A percentile compares a stretch with the other conserved stretches of the same genome.
Conservation (phyloP, 2,113 vertebrate genomes). For the Caranx ignobilis region DNA sequence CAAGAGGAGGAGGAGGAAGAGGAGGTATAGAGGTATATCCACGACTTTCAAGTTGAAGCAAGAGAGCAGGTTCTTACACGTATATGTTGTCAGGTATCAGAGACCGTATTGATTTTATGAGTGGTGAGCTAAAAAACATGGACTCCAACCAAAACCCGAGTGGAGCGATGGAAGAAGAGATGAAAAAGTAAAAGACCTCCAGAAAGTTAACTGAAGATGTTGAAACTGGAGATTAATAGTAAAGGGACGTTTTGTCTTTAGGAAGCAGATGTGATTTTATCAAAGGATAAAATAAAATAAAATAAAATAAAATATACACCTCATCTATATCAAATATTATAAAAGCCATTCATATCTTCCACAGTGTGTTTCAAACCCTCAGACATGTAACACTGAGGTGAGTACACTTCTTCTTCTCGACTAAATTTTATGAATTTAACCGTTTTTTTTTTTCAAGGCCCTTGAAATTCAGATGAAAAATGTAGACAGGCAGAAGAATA, state of each 20-base stretch:
- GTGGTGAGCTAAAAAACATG: constrained; percentile 11
- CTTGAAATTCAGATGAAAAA: background rate
- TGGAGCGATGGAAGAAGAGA: background rate
- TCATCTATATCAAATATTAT: background rate
- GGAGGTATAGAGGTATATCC: constrained; percentile 13
- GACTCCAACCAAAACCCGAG: background rate
- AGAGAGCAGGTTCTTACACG: constrained; percentile 9
- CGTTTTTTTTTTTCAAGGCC: background rate
- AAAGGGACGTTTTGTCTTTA: background rate
- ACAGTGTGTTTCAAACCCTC: background rate
- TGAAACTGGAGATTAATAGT: background rate
- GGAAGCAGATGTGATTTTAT: background rate
- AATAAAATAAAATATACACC: background rate
- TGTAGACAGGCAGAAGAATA: background rate
- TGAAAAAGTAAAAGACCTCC: background rate
- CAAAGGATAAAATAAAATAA: background rate
- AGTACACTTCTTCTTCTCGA: background rate
- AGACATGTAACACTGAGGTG: background rate
- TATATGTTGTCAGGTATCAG: constrained; percentile 14
- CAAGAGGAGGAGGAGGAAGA: constrained; percentile 18
- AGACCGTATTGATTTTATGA: constrained; percentile 42
- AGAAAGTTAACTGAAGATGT: no score
- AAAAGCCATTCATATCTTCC: background rate
- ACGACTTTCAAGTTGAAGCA: constrained; percentile 48
- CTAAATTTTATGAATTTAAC: background rate